A percentile compares a stretch with the other conserved stretches of the same genome.
Conservation (phyloP, 1,140 invertebrate species). For the Hypsibius dujardini region DNA sequence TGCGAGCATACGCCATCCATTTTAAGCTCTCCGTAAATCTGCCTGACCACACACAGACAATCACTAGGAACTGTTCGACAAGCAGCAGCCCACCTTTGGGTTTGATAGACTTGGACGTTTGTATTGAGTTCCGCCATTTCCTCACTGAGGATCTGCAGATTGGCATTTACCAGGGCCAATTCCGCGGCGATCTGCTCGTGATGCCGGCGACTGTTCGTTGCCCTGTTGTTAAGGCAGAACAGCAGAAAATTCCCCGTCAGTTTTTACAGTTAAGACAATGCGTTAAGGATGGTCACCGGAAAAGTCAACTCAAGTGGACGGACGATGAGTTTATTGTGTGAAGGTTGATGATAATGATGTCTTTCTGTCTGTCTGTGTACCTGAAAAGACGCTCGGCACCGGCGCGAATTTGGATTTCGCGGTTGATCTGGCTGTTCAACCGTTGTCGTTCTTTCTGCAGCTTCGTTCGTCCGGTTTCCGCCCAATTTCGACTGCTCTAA, state of each 20-base stretch:
- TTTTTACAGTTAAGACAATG: no score
- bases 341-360: no score
- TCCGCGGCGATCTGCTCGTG: conserved; percentile 73
- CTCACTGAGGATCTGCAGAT: conserved; percentile 84
- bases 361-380: conserved; percentile 35
- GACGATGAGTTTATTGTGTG: no score
- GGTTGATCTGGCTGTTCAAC: conserved; percentile 89
- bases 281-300: no score
- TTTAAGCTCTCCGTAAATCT: no score
- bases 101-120: conserved; percentile 80
- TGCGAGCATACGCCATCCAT: no score
- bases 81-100: conserved; percentile 51
- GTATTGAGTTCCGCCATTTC: conserved; percentile 86
- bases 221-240: conserved; percentile 40
- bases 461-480: conserved; percentile 79
- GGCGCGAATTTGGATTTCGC: conserved; percentile 67
- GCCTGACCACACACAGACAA: neutral
- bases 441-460: conserved; percentile 76
- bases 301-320: no score
- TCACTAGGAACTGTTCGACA: neutral
- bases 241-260: no score
- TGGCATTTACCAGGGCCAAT: conserved; percentile 87
- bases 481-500: conserved; percentile 31
- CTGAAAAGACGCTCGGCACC: conserved; percentile 87
- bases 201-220: conserved; percentile 65